phyloP scores from a whole-genome alignment of 1,140 invertebrate genomes.

The Oryctes rhinoceros region DNA sequence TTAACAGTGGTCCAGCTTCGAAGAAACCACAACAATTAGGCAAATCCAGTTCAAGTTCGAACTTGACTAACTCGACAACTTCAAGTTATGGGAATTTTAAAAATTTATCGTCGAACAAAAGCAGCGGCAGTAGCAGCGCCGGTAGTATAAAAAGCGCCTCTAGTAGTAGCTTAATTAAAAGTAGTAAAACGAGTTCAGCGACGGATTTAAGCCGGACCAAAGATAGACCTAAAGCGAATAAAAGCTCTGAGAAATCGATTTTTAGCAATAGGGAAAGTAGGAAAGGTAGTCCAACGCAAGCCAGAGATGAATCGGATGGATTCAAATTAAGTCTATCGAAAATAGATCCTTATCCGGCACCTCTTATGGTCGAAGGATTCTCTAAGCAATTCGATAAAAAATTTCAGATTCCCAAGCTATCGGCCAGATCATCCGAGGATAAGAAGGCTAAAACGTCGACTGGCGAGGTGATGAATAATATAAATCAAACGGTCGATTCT shows the following conservation, averaged over 20 bases:
- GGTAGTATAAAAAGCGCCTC: constrained; percentile 46
- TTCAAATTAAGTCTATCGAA: constrained; percentile 64
- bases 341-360: constrained; percentile 64
- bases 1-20: constrained; percentile 80
- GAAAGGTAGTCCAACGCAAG: constrained; percentile 70
- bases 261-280: constrained; percentile 70
- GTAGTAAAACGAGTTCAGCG: constrained; percentile 60
- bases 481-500: constrained; percentile 49
- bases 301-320: constrained; percentile 70
- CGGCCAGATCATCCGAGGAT: constrained; percentile 64
- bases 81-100: constrained; percentile 42
- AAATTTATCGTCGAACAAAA: constrained; percentile 37
- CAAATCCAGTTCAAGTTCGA: constrained; percentile 54
- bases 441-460: constrained; percentile 51
- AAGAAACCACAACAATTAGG: constrained; percentile 72
- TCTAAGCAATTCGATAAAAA: constrained; percentile 83
- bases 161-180: constrained; percentile 58
- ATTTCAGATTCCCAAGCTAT: constrained; percentile 86
- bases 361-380: constrained; percentile 72
- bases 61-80: constrained; percentile 1
- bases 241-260: constrained; percentile 70
- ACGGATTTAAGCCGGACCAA: constrained; percentile 68
- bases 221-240: constrained; percentile 65
- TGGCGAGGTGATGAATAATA: constrained; percentile 47
- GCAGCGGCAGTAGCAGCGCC: constrained; percentile 44